Percentiles rank a stretch among this genome's conserved stretches.
These are phyloP conservation scores for Sepioteuthis lessoniana DNA, from an alignment of 2,888 invertebrate genomes.

Conservation along the genomic window DNA sequence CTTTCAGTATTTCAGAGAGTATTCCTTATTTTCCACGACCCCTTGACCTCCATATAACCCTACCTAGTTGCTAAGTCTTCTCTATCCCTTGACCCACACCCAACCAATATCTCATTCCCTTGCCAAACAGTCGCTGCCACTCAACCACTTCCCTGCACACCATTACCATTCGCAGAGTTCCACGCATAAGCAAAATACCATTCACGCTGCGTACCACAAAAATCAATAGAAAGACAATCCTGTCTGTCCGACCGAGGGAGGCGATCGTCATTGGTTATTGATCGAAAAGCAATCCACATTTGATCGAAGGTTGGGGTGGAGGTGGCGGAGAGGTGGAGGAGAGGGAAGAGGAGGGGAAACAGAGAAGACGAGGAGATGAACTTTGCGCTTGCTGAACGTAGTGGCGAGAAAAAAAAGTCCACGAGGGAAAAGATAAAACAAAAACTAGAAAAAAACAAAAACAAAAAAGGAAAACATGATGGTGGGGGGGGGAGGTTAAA, in stretches of 20 bases:
- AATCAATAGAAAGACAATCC: constrained; percentile 12
- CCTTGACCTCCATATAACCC: no score
- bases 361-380: no score
- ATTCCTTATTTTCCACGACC: not conserved
- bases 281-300: not conserved
- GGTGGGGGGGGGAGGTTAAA: no score
- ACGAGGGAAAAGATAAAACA: no score
- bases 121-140: not conserved
- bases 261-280: constrained; percentile 12
- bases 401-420: no score
- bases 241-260: not conserved
- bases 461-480: no score
- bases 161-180: not conserved
- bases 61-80: no score
- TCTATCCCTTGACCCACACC: no score
- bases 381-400: no score
- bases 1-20: not conserved
- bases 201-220: constrained; percentile 1
- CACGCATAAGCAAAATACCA: not conserved
- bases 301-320: not conserved
- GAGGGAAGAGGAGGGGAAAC: no score
- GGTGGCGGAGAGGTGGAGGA: no score
- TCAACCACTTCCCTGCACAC: not conserved
- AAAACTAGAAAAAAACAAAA: no score
- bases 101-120: not conserved